phyloP scores from a whole-genome alignment of 2,113 vertebrate genomes.

The Mastomys coucha region DNA sequence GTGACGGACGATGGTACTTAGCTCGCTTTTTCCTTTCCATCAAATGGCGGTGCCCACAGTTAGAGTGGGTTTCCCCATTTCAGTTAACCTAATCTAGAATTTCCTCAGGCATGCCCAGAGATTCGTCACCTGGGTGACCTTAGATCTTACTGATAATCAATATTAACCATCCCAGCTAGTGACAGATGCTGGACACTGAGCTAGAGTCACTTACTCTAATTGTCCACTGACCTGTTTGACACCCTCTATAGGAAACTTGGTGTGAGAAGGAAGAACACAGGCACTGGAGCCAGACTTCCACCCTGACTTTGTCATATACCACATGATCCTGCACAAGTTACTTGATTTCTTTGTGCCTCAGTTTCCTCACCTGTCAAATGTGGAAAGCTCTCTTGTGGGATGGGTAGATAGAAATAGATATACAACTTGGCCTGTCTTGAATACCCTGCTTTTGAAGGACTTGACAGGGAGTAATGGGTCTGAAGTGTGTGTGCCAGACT shows the following conservation, averaged over 20 bases:
- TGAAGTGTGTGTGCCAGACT: not conserved
- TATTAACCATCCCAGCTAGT: not conserved
- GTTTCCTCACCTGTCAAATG: not conserved
- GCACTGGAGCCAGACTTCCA: not conserved
- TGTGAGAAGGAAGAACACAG: not conserved
- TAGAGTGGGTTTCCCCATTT: not conserved
- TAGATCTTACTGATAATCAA: not conserved
- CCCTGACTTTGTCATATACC: not conserved
- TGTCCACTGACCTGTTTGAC: not conserved
- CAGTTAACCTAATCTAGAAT: not conserved
- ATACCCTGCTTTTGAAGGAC: not conserved
- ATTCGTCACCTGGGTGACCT: not conserved
- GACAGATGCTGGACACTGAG: not conserved
- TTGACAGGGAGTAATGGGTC: not conserved
- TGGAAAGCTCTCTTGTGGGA: not conserved
- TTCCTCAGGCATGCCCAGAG: not conserved
- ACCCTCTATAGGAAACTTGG: not conserved
- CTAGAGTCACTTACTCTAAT: not conserved
- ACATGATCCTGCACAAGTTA: not conserved
- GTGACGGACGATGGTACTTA: not conserved
- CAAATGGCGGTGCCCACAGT: not conserved
- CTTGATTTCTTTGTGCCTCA: slow-evolving; percentile 3
- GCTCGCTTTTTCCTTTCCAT: not conserved
- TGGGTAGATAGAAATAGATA: not conserved
- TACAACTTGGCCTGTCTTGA: not conserved